A percentile compares a stretch with the other conserved stretches of the same genome.
Conservation (phyloP, 53 echinoderm and acorn worm genomes). For the Antedon mediterranea region DNA sequence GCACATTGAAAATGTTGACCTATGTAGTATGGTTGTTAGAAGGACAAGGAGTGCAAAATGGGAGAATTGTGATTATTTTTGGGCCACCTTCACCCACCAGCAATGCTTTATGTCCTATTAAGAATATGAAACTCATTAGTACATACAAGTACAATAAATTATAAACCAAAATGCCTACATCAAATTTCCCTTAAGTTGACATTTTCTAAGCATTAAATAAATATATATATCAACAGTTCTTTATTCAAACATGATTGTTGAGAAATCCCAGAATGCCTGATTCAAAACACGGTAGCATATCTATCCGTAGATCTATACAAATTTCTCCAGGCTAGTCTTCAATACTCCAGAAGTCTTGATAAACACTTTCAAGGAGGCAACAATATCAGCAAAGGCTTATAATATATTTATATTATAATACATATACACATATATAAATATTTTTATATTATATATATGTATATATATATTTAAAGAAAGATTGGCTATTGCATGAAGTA, state of each 20-base stretch:
- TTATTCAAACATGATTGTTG: neutral
- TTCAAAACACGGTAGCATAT: neutral
- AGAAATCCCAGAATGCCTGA: neutral
- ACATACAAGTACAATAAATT: neutral
- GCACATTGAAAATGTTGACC: no score
- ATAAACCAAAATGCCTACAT: neutral
- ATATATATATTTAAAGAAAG: neutral
- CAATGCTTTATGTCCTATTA: no score
- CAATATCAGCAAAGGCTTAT: neutral
- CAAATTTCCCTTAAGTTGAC: neutral
- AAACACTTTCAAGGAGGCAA: neutral
- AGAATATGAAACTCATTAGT: no score
- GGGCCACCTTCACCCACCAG: no score
- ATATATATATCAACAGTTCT: neutral
- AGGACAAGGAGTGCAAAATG: no score
- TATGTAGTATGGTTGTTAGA: no score
- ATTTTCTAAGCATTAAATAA: neutral
- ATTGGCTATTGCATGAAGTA: conserved; percentile 90
- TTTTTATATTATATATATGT: neutral
- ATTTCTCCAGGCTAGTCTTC: neutral
- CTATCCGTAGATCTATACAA: neutral
- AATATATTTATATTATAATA: neutral
- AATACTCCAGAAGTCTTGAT: neutral
- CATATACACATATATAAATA: neutral
- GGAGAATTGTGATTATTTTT: no score